phyloP scores from a whole-genome alignment of 2,113 vertebrate species.

The Gulo gulo region DNA sequence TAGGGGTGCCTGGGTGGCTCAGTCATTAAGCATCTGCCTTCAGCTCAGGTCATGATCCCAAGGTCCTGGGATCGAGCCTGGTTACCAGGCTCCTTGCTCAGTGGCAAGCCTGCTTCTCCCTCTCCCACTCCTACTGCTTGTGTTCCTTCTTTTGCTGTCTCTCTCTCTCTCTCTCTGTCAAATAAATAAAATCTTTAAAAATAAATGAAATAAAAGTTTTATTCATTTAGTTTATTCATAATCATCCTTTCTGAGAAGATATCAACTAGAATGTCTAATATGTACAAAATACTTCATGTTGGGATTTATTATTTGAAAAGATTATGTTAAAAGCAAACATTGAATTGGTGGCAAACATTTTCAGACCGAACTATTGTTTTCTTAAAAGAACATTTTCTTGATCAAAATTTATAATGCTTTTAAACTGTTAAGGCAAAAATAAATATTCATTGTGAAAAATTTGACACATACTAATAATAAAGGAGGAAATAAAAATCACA shows the following conservation, averaged over 20 bases:
- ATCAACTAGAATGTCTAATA: neutral
- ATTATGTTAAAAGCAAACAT: conserved; percentile 14
- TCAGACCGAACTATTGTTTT: neutral
- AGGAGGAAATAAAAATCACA: neutral
- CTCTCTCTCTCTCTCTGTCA: too few species aligned
- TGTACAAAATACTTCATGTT: neutral
- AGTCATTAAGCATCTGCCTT: too few species aligned
- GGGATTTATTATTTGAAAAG: neutral
- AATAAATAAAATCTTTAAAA: too few species aligned
- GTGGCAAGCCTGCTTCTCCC: too few species aligned
- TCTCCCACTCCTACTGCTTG: too few species aligned
- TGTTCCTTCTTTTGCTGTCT: too few species aligned
- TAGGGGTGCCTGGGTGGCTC: too few species aligned
- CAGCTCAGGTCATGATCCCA: too few species aligned
- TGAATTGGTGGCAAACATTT: neutral
- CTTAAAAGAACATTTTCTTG: neutral
- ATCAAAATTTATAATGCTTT: conserved; percentile 11
- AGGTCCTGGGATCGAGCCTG: too few species aligned
- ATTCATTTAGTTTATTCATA: neutral
- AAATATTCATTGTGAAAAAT: neutral
- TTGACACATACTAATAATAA: neutral
- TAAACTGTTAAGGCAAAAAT: neutral
- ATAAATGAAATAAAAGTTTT: neutral
- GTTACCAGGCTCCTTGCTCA: too few species aligned
- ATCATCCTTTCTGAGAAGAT: neutral